Evolutionary conservation across 2,888 invertebrate genomes (phyloP), one percentile per base, ranked within the genome.

Genomic region (Julus scandinavius): DNA sequence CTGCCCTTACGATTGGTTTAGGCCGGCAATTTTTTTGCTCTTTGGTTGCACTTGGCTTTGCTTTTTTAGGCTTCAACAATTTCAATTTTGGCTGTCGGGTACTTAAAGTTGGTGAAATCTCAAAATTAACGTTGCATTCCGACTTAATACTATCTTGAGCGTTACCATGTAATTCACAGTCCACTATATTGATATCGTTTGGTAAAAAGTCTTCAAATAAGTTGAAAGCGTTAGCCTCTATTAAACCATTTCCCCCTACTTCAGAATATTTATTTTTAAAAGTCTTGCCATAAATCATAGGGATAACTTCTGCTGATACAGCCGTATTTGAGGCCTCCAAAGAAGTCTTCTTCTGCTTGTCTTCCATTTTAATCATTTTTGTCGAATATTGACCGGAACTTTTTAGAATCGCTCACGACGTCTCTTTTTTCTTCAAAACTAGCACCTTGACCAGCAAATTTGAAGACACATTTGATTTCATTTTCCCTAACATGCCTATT

Each of bases 1-100:
- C 20, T 63, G 63, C 63, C 20, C 63, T 63, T 5, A 63, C 63
- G n/a, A n/a, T 63, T n/a, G 63, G 63, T 63, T 63, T 63, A 63
- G 63, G 63, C 20, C n/a, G 4, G 63, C 63, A 63, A 63, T 63
- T 3, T 63, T 20, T 20, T 20, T 63, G n/a, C 63, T 63, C 85
- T 45, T 85, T 40, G 3, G 11, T 45, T 17, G 41, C n/a, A 2
- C 40, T 85, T 11, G 29, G 85, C n/a, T 85, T 45, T 38, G 85
- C 85, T n/a, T 85, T 45, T 85, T n/a, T 29, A 38, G 85, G 40
- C n/a, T 85, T 45, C 7, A 85, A 15, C 6, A 85, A 29, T 41
- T 85, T 41, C 38, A 38, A 41, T 38, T 29, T 41, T 85, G 85
- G 85, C 45, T 85, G 7, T 2, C 20, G 63, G 1, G 63, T 3